A percentile compares a stretch with the other conserved stretches of the same genome.
Conservation (phyloP, 1,140 invertebrate species). For the Stenopsyche tienmushanensis region DNA sequence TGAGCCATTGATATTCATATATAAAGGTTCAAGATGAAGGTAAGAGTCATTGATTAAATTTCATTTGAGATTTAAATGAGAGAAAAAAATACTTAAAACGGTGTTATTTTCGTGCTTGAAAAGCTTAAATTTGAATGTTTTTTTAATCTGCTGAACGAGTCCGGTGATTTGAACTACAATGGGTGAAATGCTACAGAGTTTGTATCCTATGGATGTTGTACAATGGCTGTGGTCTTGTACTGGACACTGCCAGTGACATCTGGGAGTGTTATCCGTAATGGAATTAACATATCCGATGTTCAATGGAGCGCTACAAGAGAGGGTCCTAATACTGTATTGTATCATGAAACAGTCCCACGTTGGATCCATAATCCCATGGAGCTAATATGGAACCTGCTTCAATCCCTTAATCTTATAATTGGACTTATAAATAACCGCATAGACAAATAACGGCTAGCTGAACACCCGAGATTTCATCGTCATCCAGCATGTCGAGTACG, state of each 20-base stretch:
- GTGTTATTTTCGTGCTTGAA: too few species aligned
- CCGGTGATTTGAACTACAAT: too few species aligned
- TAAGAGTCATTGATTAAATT: too few species aligned
- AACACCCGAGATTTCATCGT: too few species aligned
- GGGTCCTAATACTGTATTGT: not conserved
- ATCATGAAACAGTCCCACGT: not conserved
- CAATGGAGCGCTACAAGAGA: not conserved
- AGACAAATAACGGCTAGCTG: too few species aligned
- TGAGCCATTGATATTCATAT: too few species aligned
- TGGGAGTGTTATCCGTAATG: conserved; percentile 30
- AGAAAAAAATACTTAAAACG: too few species aligned
- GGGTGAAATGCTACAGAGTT: not conserved
- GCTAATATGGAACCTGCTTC: not conserved
- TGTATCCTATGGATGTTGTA: not conserved
- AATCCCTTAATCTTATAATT: not conserved
- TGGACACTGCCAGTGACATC: conserved; percentile 22
- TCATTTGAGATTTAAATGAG: too few species aligned
- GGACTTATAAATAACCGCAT: not conserved
- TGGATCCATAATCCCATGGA: not conserved
- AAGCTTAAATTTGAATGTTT: too few species aligned
- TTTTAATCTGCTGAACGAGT: too few species aligned
- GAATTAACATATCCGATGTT: conserved; percentile 30
- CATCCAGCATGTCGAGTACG: too few species aligned
- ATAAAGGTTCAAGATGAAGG: too few species aligned
- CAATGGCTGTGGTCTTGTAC: conserved; percentile 22